Evolutionary conservation across 2,113 vertebrate species (phyloP).

Genomic region (Triplophysa tibetana): DNA sequence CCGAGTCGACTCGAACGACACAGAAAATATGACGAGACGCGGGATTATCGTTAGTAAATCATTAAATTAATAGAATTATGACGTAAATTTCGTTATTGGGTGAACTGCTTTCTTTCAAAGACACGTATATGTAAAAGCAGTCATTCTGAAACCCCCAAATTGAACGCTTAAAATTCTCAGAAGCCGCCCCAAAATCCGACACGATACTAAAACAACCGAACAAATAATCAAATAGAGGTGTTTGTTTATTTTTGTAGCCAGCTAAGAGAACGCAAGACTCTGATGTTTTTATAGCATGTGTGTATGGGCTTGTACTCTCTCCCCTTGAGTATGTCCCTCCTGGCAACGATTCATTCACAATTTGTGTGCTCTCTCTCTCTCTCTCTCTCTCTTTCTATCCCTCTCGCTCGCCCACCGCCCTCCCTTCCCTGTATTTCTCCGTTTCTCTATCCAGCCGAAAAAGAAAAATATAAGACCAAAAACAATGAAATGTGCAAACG

Average conservation of each 20-base stretch:
- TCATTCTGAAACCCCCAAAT: no score
- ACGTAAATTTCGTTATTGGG: no score
- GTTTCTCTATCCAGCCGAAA: constrained; percentile 52
- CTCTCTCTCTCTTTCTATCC: constrained; percentile 17
- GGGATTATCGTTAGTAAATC: no score
- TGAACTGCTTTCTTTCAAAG: no score
- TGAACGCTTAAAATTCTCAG: no score
- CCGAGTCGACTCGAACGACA: no score
- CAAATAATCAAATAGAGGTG: constrained; percentile 44
- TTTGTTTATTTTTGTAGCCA: constrained; percentile 54
- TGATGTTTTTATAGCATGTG: constrained; percentile 62
- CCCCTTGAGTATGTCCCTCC: constrained; percentile 39
- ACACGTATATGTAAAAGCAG: no score
- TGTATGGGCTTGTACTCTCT: constrained; percentile 55
- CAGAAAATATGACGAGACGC: no score
- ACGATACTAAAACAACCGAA: constrained; percentile 36
- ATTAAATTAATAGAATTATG: no score
- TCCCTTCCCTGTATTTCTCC: constrained; percentile 26
- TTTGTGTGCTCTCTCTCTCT: constrained; percentile 46
- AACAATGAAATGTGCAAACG: constrained; percentile 15
- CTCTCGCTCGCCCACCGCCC: constrained; percentile 1
- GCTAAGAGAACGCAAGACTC: constrained; percentile 54
- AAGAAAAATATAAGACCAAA: constrained; percentile 1
- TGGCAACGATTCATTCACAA: constrained; percentile 41
- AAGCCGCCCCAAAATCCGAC: constrained; percentile 21